Evolutionary conservation across 2,888 invertebrate genomes (phyloP).

Genomic region (Rhagophthalmus giganteus): DNA sequence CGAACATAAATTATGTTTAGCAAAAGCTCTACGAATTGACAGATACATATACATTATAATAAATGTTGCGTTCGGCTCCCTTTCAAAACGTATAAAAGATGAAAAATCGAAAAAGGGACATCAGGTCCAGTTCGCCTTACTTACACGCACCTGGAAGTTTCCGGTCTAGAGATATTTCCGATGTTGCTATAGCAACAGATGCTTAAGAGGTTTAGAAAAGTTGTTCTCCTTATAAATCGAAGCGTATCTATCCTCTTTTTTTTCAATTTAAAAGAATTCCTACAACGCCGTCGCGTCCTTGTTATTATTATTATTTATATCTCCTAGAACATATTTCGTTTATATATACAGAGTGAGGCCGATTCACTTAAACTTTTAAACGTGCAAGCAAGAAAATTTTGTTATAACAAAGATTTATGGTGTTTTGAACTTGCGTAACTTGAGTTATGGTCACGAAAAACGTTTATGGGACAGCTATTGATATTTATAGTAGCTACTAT

Average conservation of each 20-base stretch:
- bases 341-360: conserved; percentile 1
- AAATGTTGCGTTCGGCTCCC: conserved; percentile 2
- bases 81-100: conserved; percentile 1
- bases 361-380: conserved; percentile 21
- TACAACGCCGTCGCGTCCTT: conserved; percentile 10
- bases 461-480: conserved; percentile 42
- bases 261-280: conserved; percentile 19
- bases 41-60: background rate
- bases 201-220: conserved; percentile 16
- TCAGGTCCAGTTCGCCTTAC: conserved; percentile 8
- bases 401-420: conserved; percentile 38
- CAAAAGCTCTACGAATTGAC: too few species aligned
- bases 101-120: background rate
- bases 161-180: conserved; percentile 12
- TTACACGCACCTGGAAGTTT: conserved; percentile 15
- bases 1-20: too few species aligned
- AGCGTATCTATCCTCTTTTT: conserved; percentile 9
- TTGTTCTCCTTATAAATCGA: conserved; percentile 15
- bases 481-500: conserved; percentile 44
- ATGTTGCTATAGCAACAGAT: conserved; percentile 13
- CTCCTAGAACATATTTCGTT: conserved; percentile 1
- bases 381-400: conserved; percentile 21
- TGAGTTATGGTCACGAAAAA: conserved; percentile 36
- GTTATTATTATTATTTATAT: conserved; percentile 12
- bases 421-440: conserved; percentile 35